Conservation (phyloP, 2,888 invertebrate species). For the Diarsia mendica region DNA sequence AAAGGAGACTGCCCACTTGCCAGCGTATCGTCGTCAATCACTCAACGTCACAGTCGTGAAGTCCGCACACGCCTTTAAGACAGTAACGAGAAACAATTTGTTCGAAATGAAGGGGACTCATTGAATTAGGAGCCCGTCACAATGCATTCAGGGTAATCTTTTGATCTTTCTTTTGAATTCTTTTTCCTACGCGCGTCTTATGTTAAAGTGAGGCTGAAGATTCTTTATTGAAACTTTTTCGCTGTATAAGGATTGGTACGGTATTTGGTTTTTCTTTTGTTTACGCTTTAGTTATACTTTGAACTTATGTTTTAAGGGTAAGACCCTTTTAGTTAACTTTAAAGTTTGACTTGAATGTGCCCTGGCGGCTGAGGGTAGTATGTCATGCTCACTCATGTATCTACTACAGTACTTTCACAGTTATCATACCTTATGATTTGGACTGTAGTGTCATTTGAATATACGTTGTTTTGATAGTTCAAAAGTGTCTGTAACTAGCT, state of each 20-base stretch:
- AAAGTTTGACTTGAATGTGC: no score
- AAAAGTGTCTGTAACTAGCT: no score
- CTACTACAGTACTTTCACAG: no score
- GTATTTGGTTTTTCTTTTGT: conserved; percentile 6
- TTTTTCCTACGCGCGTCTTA: conserved; percentile 25
- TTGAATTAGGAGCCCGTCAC: conserved; percentile 42
- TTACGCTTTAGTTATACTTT: neutral
- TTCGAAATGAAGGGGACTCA: conserved; percentile 49
- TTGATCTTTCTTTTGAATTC: conserved; percentile 48
- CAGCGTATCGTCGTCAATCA: conserved; percentile 45
- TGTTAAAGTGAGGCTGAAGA: conserved; percentile 22
- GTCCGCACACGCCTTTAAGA: conserved; percentile 56
- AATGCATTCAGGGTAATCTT: conserved; percentile 47
- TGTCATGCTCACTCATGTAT: no score
- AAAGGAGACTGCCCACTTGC: conserved; percentile 20
- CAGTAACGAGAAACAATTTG: conserved; percentile 61
- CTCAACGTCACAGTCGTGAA: conserved; percentile 35
- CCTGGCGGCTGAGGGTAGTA: no score
- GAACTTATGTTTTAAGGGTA: neutral
- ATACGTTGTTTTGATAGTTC: no score
- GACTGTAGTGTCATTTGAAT: no score
- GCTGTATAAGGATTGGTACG: neutral
- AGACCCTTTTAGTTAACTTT: no score
- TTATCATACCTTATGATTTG: no score
- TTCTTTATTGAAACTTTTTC: conserved; percentile 15